These are phyloP conservation scores for Sicus ferrugineus DNA, from an alignment of 2,888 invertebrate species.

Conservation along the genomic window DNA sequence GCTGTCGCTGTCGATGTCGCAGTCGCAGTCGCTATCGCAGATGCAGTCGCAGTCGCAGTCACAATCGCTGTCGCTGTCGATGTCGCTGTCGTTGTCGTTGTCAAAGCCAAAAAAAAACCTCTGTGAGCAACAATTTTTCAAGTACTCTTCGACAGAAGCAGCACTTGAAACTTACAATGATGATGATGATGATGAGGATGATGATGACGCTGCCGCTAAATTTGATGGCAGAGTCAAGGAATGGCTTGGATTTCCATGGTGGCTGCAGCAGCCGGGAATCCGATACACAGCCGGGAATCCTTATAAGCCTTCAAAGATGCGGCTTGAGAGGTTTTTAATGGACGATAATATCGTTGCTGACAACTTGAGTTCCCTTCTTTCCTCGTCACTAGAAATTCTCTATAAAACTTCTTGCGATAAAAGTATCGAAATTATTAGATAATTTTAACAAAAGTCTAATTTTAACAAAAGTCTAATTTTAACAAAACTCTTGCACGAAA, in stretches of 20 bases:
- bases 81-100: conserved; percentile 2
- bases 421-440: not conserved
- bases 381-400: too few species aligned
- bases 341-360: conserved; percentile 1
- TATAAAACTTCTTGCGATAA: too few species aligned
- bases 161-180: conserved; percentile 13
- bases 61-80: conserved; percentile 7
- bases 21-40: not conserved
- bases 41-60: not conserved
- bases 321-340: not conserved
- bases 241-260: not conserved
- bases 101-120: conserved; percentile 25
- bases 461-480: not conserved
- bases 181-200: not conserved
- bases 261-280: not conserved
- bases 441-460: not conserved
- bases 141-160: conserved; percentile 19
- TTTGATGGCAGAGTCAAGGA: not conserved
- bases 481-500: not conserved
- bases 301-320: not conserved
- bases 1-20: not conserved
- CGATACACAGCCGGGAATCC: not conserved
- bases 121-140: conserved; percentile 36
- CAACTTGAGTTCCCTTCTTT: not conserved
- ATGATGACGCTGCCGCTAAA: not conserved